These are phyloP conservation scores for Stenichneumon culpator DNA, from an alignment of 2,888 invertebrate genomes.

Conservation along the genomic window DNA sequence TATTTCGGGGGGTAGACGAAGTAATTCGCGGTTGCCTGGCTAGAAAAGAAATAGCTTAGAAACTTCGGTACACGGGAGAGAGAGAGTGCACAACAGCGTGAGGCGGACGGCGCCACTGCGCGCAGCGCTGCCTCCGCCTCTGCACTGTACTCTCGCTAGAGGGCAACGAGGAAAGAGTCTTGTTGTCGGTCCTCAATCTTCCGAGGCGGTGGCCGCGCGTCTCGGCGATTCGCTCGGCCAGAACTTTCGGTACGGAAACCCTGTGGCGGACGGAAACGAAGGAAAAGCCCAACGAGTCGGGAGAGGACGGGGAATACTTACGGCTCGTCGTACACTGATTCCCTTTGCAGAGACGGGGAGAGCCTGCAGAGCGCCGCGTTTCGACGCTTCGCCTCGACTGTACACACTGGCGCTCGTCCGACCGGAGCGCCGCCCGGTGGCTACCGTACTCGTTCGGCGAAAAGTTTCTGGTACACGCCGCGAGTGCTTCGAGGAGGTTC, in stretches of 20 bases:
- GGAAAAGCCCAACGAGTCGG: constrained; percentile 8
- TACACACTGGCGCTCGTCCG: constrained; percentile 29
- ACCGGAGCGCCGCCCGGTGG: constrained; percentile 18
- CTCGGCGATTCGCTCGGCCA: constrained; percentile 57
- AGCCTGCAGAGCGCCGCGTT: background rate
- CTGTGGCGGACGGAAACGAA: constrained; percentile 53
- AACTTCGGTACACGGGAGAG: constrained; percentile 62
- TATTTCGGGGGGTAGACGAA: constrained; percentile 48
- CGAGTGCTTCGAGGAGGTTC: constrained; percentile 48
- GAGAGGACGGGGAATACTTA: background rate
- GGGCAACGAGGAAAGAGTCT: background rate
- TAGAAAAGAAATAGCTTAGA: constrained; percentile 70
- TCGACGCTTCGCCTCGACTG: constrained; percentile 19
- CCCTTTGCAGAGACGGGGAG: constrained; percentile 8
- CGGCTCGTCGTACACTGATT: background rate
- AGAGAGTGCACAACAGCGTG: background rate
- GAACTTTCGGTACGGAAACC: constrained; percentile 57
- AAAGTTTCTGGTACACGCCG: constrained; percentile 55
- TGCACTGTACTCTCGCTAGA: background rate
- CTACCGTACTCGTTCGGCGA: constrained; percentile 21
- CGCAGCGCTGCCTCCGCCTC: background rate
- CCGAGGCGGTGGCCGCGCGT: constrained; percentile 22
- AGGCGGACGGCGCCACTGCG: constrained; percentile 23
- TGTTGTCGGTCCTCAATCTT: constrained; percentile 53
- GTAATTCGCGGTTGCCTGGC: constrained; percentile 57